Base-by-base conservation (phyloP, 2,888 invertebrate species). In the Parthenolecanium corni region DNA sequence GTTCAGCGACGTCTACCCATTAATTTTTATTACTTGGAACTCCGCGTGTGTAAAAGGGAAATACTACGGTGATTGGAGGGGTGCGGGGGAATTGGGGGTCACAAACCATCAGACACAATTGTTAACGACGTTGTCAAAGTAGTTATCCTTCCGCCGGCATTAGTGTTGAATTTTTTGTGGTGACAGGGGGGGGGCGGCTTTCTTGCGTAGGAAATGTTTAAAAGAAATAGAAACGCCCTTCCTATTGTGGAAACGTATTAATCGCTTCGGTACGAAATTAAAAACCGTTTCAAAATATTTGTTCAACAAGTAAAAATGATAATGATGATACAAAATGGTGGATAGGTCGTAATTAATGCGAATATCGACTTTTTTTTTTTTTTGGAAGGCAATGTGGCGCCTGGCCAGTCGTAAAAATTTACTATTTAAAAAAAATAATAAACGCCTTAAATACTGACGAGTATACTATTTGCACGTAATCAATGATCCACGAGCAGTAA, bases 1-100 rank as follows among this genome's bases (percentile, higher is more conserved):
- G 49, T 52, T 52, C 52, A 31, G 31, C 31, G 31, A 52, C 52
- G 52, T 52, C 52, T 52, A 16, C 52, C n/a, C 52, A 52, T 52
- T 52, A 52, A 52, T 52, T 52, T 52, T 52, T 52, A 52, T 52
- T 52, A 31, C 52, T 24, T n/a, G 6, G 52, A n/a, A 31, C 31
- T 31, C 31, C 9, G 31, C 9, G 31, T 31, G 31, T 31, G 31
- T 4, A 31, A 4, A 14, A 18, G 14, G 44, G 44, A 18, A 18
- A 44, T 16, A 14, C n/a, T 31, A 31, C 31, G 9, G 31, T 9
- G 31, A 31, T 31, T 18, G 16, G 31, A 31, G 9, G 31, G 31
- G 31, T 31, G 4, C 9, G 31, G 31, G 31, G 31, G 31, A 31
- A 9, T 6, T 9, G 18, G 18, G 44, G 44, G 44, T 44, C 44